Conservation (phyloP, 2,113 vertebrate species). For the Montifringilla adamsi region DNA sequence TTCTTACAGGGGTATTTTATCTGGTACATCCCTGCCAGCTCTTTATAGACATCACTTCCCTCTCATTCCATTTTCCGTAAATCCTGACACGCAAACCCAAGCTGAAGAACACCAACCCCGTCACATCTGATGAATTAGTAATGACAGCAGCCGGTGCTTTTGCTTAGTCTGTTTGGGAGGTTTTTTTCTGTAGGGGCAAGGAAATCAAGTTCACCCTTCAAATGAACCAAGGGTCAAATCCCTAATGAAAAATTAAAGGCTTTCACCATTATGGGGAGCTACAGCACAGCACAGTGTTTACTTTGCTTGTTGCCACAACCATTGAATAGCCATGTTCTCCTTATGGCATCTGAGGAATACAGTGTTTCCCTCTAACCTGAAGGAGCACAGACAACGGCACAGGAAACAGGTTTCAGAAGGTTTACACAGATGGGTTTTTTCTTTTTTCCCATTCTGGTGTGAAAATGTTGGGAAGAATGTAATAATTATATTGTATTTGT, state of each 20-base stretch:
- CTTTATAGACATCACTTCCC: background rate
- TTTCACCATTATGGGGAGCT: background rate
- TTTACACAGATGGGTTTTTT: background rate
- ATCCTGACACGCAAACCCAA: background rate
- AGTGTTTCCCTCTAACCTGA: background rate
- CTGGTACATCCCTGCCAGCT: background rate
- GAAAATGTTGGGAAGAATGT: background rate
- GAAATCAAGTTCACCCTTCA: background rate
- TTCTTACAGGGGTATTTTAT: background rate
- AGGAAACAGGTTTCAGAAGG: background rate
- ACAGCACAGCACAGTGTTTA: background rate
- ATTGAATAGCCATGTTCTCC: fast-evolving
- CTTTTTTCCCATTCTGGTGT: background rate
- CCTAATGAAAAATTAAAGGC: background rate
- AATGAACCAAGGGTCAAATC: background rate
- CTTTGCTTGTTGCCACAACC: background rate
- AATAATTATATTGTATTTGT: background rate
- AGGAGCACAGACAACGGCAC: background rate
- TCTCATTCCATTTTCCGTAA: background rate
- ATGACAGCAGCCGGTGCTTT: background rate
- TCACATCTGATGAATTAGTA: background rate
- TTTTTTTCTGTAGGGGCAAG: background rate
- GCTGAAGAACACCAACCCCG: background rate
- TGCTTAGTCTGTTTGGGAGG: background rate
- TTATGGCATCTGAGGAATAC: background rate